phyloP scores from a whole-genome alignment of 2,113 vertebrate species.

The Mustela nigripes region DNA sequence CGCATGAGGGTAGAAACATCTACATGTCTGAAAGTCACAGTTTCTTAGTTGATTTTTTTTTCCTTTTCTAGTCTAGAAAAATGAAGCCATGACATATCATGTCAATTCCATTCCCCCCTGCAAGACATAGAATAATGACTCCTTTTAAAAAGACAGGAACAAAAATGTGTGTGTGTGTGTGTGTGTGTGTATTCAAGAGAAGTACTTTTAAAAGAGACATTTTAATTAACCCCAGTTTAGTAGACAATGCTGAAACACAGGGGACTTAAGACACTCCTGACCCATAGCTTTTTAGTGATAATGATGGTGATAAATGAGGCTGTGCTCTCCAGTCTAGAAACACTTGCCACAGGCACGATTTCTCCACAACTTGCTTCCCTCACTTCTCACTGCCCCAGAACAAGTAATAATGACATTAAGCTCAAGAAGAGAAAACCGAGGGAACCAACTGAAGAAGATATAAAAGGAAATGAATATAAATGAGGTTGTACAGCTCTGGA shows the following conservation, averaged over 20 bases:
- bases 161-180: not conserved
- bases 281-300: constrained; percentile 72
- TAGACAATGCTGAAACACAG: constrained; percentile 71
- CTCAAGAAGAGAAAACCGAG: not conserved
- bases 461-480: constrained; percentile 71
- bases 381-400: not conserved
- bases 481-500: not conserved
- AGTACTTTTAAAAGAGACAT: constrained; percentile 66
- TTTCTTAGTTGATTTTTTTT: constrained; percentile 8
- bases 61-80: not conserved
- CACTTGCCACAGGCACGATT: constrained; percentile 54
- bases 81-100: not conserved
- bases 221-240: constrained; percentile 82
- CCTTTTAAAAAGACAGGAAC: not conserved
- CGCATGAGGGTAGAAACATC: not conserved
- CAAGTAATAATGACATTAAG: constrained; percentile 28
- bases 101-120: not conserved
- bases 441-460: constrained; percentile 40
- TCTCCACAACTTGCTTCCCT: constrained; percentile 34
- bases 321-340: constrained; percentile 16
- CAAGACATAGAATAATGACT: not conserved
- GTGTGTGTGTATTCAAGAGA: not conserved
- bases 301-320: constrained; percentile 73
- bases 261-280: constrained; percentile 66
- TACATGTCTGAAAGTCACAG: not conserved